Evolutionary conservation across 2,797 vertebrate species (phyloP), one percentile per base, ranked within the genome.

Genomic region (Cyprinodon diabolis): DNA sequence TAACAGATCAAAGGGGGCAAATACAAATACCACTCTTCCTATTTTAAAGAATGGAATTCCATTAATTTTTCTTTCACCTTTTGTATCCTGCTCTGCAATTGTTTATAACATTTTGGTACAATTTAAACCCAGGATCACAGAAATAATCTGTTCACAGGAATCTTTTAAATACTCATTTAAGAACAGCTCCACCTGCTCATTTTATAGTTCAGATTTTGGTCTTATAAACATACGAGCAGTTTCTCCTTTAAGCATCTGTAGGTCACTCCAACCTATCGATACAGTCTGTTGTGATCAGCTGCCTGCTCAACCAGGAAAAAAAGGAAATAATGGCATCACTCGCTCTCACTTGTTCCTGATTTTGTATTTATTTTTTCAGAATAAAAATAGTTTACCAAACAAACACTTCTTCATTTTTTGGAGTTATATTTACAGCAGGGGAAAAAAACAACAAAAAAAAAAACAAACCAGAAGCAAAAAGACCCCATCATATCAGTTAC

Each of bases 331-430:
- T 71, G 71, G 17, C 68, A 72, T 7, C 2, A 14, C 65, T 47
- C 56, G 21, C 55, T 68, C 78, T 15, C 76, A 69, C 69, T 80
- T 66, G 45, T 81, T 82, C 76, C 25, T 85, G 84, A 83, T 90
- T 88, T 84, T 85, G 68, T 77, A 89, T 91, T 93, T 90, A 89
- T 91, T 90, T 85, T 93, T 87, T 91, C 88, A 90, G 92, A 93
- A 95, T 95, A 95, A 95, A 95, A 95, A 95, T 95, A 95, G 92
- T 95, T 94, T 93, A 91, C 94, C 93, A 94, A 94, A 94, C 93
- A 93, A 94, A 94, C 91, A 94, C 93, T 94, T 94, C 93, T 93
- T 95, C 89, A 93, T 93, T 93, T 80, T 93, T 92, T 56, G 69
- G 40, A 92, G 89, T 92, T 85, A 47, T 92, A 95, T 95, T 89